Percentiles rank a stretch among this genome's conserved stretches.
phyloP scores from a whole-genome alignment of 2,888 invertebrate species.

The Oasisia sp. region DNA sequence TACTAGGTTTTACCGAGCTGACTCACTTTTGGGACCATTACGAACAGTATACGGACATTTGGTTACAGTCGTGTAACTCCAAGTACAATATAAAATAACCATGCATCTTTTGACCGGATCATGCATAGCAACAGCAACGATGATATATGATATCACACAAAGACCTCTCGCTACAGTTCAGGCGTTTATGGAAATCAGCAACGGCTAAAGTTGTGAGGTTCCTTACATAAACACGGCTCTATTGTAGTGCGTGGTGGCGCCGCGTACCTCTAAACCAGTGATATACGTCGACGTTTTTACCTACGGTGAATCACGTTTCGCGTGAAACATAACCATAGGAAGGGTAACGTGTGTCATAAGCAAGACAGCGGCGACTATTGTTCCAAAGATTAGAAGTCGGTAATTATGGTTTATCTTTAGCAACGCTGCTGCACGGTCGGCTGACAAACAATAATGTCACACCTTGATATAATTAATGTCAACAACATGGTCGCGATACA shows the following conservation, averaged over 20 bases:
- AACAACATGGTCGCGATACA: background rate
- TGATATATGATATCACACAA: background rate
- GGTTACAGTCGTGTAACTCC: background rate
- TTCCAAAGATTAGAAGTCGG: background rate
- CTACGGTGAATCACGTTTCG: background rate
- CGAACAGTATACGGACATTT: background rate
- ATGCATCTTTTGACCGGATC: background rate
- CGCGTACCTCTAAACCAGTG: background rate
- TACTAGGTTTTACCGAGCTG: background rate
- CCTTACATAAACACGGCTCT: background rate
- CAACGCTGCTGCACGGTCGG: background rate
- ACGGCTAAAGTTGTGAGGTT: background rate
- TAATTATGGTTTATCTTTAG: background rate
- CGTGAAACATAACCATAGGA: background rate
- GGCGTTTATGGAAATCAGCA: background rate
- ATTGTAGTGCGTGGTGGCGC: background rate
- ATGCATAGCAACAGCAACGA: background rate
- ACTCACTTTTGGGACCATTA: background rate
- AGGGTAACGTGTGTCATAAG: background rate
- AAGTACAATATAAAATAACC: background rate
- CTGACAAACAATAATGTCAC: background rate
- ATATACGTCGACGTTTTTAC: background rate
- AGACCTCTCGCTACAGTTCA: background rate
- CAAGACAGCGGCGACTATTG: background rate
- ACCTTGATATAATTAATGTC: background rate